Percentiles rank a stretch among this genome's conserved stretches.
Conservation (phyloP, 2,888 invertebrate species). For the Caenorhabditis sp. region DNA sequence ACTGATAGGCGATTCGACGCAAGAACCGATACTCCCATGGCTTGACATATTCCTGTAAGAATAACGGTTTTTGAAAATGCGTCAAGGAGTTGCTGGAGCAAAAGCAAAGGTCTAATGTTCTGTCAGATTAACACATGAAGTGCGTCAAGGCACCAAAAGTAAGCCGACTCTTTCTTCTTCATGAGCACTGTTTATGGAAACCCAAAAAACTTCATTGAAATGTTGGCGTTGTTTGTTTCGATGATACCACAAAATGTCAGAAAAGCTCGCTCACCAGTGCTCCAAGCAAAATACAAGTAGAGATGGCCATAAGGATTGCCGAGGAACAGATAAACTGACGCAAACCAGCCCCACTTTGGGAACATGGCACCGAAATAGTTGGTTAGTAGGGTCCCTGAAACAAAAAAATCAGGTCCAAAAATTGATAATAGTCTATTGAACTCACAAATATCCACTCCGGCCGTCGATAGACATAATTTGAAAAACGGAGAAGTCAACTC, state of each 20-base stretch:
- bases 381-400: conserved; percentile 41
- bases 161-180: too few species aligned
- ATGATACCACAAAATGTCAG: too few species aligned
- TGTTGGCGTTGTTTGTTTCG: too few species aligned
- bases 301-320: conserved; percentile 20
- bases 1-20: conserved; percentile 49
- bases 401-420: too few species aligned
- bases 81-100: not conserved
- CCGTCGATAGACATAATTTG: conserved; percentile 44
- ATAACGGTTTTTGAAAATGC: not conserved
- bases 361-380: conserved; percentile 54
- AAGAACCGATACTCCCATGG: conserved; percentile 42
- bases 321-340: conserved; percentile 17
- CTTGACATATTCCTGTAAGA: conserved; percentile 50
- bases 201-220: too few species aligned
- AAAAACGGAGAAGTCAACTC: conserved; percentile 48
- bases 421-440: too few species aligned
- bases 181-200: too few species aligned
- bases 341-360: conserved; percentile 42
- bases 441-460: conserved; percentile 47
- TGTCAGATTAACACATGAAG: not conserved
- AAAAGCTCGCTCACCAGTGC: conserved; percentile 16
- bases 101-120: not conserved
- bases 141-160: not conserved
- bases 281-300: conserved; percentile 53